Evolutionary conservation across 1,140 invertebrate species (phyloP).

Genomic region (Drosophila varians): DNA sequence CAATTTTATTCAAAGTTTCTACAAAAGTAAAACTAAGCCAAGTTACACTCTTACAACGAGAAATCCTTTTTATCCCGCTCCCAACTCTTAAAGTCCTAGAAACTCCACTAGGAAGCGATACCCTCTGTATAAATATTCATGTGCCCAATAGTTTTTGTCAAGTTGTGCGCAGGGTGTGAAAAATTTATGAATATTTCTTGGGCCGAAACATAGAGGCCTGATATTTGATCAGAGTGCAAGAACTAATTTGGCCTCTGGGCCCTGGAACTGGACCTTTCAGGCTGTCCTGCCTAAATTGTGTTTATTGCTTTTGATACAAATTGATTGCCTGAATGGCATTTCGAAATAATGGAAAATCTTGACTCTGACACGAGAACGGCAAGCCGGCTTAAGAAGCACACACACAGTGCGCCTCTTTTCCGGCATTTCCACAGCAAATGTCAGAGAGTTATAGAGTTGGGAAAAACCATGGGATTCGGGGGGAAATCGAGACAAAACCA

Average conservation of each 20-base stretch:
- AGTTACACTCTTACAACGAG: too few species aligned
- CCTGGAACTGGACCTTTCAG: not conserved
- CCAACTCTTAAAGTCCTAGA: not conserved
- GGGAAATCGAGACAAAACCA: not conserved
- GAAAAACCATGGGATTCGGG: not conserved
- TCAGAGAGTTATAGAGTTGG: constrained; percentile 3
- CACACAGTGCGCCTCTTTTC: constrained; percentile 11
- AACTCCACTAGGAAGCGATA: not conserved
- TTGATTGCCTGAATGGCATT: constrained; percentile 54
- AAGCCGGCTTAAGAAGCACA: constrained; percentile 8
- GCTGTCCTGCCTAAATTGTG: constrained; percentile 42
- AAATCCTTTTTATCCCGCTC: too few species aligned
- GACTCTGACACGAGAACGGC: constrained; percentile 4
- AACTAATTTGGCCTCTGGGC: constrained; percentile 29
- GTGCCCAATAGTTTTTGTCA: constrained; percentile 19
- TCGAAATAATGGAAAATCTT: constrained; percentile 36
- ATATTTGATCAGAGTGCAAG: constrained; percentile 21
- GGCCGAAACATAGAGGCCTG: not conserved
- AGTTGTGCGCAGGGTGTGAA: constrained; percentile 25
- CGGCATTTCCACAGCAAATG: constrained; percentile 17
- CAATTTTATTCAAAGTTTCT: not conserved
- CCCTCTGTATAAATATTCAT: constrained; percentile 31
- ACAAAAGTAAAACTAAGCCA: too few species aligned
- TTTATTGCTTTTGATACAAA: constrained; percentile 52
- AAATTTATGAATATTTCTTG: constrained; percentile 33